phyloP scores from a whole-genome alignment of 2,888 invertebrate species.

The Brachycybe producta region DNA sequence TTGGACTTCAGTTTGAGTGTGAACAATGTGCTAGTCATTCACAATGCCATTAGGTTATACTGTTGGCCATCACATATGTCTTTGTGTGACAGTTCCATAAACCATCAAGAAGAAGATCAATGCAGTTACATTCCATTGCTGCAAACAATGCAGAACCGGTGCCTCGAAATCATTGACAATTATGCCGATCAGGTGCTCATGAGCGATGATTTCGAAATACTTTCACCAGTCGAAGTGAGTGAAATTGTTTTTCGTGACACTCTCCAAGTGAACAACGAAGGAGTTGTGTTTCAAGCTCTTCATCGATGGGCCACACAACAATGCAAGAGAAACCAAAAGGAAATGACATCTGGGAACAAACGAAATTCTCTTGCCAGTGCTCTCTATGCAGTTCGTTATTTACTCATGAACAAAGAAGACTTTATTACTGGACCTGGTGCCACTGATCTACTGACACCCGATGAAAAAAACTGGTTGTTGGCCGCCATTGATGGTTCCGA shows the following conservation, averaged over 20 bases:
- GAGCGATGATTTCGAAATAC: slow-evolving; percentile 44
- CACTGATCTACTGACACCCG: slow-evolving; percentile 42
- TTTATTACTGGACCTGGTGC: slow-evolving; percentile 46
- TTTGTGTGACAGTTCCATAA: too few species aligned
- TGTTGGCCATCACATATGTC: too few species aligned
- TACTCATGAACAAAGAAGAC: slow-evolving; percentile 50
- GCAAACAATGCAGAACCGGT: too few species aligned
- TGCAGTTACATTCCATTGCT: slow-evolving; percentile 35
- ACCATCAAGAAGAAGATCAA: neutral
- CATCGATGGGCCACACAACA: slow-evolving; percentile 47
- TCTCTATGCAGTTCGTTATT: slow-evolving; percentile 50
- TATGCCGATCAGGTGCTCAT: slow-evolving; percentile 43
- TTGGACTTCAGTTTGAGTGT: slow-evolving; percentile 50
- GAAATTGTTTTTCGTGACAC: slow-evolving; percentile 42
- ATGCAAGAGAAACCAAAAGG: slow-evolving; percentile 42
- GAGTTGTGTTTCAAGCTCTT: slow-evolving; percentile 43
- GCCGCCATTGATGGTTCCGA: slow-evolving; percentile 24
- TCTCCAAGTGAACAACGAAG: slow-evolving; percentile 49
- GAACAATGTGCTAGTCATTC: slow-evolving; percentile 51
- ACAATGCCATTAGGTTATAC: too few species aligned
- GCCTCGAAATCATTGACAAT: slow-evolving; percentile 48
- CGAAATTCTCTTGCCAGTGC: slow-evolving; percentile 42
- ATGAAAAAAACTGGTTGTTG: slow-evolving; percentile 37
- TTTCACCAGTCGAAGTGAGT: slow-evolving; percentile 45
- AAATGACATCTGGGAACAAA: slow-evolving; percentile 41